A percentile compares a stretch with the other conserved stretches of the same genome.
phyloP scores from a whole-genome alignment of 2,797 vertebrate genomes.

The Pseudomugil gertrudae region DNA sequence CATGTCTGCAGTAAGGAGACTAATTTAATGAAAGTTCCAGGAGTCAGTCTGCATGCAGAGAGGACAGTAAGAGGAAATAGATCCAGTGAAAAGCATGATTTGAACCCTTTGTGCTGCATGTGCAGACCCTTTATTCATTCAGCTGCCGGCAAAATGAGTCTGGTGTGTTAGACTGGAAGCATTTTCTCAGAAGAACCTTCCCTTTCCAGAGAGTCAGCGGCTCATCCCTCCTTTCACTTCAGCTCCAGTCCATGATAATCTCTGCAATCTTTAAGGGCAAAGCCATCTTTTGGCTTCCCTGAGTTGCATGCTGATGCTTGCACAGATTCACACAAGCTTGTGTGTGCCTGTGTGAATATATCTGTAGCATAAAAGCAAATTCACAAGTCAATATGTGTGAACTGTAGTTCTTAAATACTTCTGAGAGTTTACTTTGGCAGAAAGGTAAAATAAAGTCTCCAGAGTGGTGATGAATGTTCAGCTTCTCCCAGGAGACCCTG shows the following conservation, averaged over 20 bases:
- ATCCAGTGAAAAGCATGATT: conserved; percentile 27
- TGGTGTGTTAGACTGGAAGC: conserved; percentile 28
- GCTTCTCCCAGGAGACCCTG: too few species aligned
- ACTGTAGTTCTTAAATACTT: background rate
- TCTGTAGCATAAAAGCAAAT: background rate
- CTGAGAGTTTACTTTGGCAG: too few species aligned
- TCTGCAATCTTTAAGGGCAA: conserved; percentile 43
- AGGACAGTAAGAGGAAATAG: conserved; percentile 36
- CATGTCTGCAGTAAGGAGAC: background rate
- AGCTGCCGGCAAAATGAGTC: conserved; percentile 46
- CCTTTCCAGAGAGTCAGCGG: conserved; percentile 13
- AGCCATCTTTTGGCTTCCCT: conserved; percentile 50
- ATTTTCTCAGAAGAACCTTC: conserved; percentile 29
- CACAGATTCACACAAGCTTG: background rate
- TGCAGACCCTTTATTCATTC: conserved; percentile 37
- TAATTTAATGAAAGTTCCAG: conserved; percentile 19
- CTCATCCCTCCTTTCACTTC: conserved; percentile 23
- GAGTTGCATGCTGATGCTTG: conserved; percentile 38
- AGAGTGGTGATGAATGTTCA: background rate
- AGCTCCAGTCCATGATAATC: conserved; percentile 49
- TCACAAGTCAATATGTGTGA: background rate
- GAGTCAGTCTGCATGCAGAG: conserved; percentile 20
- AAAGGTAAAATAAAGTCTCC: background rate
- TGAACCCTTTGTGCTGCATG: conserved; percentile 30
- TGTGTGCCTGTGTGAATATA: background rate